Evolutionary conservation across 1,140 invertebrate species (phyloP), one percentile per base, ranked within the genome.

Genomic region (Alviniconcha marisindica): DNA sequence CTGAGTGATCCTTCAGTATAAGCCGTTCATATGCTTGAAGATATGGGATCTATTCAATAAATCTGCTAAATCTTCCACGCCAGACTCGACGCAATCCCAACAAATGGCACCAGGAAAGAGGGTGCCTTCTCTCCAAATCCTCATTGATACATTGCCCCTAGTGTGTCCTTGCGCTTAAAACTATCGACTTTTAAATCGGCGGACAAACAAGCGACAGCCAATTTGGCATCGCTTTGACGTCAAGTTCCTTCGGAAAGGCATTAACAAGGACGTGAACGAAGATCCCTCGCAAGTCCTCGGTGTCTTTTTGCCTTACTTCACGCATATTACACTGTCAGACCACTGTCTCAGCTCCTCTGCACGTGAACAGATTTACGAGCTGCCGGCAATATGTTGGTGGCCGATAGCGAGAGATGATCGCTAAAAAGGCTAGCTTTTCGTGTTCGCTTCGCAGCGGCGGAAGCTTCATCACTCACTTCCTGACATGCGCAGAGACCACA

Each of bases 381-480:
- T 14, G 7, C 14, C 21, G 33, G 69, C 38, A 71, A 71, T 71
- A 42, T 71, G 69, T 71, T 71, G 69, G 15, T 18, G 69, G 21
- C 33, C 36, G 69, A 71, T 71, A 71, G 69, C 69, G 69, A 40
- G 69, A 33, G 15, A 5, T 33, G 66, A 71, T 71, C 69, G 36
- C 31, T 14, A 71, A 71, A 38, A 40, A 71, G 3, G 69, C 36
- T 33, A 33, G 15, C 33, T 40, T 71, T 71, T 24, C 18, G 69
- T 71, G 69, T 71, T 71, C 69, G 36, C 63, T 69, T 28, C 33
- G 33, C 69, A 15, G 7, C 69, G 12, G 3, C 33, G 38, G 69
- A 71, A 71, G 69, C 69, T 71, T 71, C 69, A 71, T 71, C 69
- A 71, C 36, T 71, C 69, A 71, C 69, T 40, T 71, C 69, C 69